Percentiles rank a stretch among this genome's conserved stretches.
Evolutionary conservation across 2,113 vertebrate species (phyloP).

Genomic region (Daubentonia madagascariensis): DNA sequence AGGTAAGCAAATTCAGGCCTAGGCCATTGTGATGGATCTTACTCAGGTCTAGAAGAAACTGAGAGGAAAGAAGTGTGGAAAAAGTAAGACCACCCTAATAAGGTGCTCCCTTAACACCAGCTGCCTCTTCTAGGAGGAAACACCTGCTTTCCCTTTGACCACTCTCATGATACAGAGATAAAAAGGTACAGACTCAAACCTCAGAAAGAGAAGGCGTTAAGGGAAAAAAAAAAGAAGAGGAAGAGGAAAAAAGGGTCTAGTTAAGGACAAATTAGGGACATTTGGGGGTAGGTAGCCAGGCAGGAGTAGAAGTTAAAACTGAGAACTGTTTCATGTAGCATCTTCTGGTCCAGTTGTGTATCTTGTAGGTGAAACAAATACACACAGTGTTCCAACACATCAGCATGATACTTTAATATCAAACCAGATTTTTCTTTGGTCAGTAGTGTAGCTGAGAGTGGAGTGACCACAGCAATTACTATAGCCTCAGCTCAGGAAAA

Average conservation of each 20-base stretch:
- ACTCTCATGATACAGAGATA: not conserved
- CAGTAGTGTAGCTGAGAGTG: not conserved
- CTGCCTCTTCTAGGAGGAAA: not conserved
- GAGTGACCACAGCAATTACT: not conserved
- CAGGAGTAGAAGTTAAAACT: slow-evolving; percentile 20
- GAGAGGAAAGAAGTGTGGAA: not conserved
- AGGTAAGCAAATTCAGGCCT: not conserved
- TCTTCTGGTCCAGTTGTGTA: not conserved
- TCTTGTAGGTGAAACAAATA: not conserved
- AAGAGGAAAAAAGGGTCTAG: not conserved
- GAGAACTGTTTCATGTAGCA: not conserved
- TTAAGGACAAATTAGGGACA: not conserved
- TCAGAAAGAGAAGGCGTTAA: not conserved
- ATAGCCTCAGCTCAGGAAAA: not conserved
- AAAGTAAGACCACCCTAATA: not conserved
- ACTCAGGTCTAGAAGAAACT: not conserved
- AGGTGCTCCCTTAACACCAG: not conserved
- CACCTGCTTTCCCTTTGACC: not conserved
- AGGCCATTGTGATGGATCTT: not conserved
- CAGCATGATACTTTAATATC: not conserved
- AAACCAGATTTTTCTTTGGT: slow-evolving; percentile 9
- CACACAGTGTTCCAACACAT: not conserved
- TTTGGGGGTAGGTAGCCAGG: not conserved
- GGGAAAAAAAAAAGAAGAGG: not conserved
- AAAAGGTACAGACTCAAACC: not conserved